phyloP scores from a whole-genome alignment of 35 echinoderm and acorn worm species.

The Diadema setosum region DNA sequence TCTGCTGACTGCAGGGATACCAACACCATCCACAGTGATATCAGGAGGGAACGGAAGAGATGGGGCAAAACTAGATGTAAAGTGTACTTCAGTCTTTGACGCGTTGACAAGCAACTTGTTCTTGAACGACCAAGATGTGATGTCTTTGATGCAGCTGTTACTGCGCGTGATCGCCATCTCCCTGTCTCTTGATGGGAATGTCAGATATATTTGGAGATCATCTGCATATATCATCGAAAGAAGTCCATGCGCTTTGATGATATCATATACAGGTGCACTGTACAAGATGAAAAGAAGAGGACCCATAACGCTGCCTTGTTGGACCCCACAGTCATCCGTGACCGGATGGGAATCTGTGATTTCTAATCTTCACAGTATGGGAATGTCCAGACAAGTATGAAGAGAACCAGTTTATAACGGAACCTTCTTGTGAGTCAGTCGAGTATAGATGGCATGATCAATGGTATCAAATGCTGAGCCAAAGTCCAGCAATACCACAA shows the following conservation, averaged over 20 bases:
- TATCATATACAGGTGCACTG: neutral
- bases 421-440: constrained; percentile 9
- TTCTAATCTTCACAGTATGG: neutral
- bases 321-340: neutral
- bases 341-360: neutral
- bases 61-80: neutral
- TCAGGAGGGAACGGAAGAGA: neutral
- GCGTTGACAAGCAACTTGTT: neutral
- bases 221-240: no score
- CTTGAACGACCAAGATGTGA: neutral
- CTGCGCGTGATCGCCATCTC: neutral
- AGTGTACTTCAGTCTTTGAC: neutral
- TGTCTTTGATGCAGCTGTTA: no score
- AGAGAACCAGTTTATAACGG: constrained; percentile 1
- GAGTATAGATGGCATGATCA: constrained; percentile 38
- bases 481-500: constrained; percentile 61
- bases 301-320: neutral
- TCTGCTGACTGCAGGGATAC: neutral
- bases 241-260: neutral
- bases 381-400: neutral
- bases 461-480: constrained; percentile 70
- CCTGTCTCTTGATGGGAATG: neutral
- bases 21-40: neutral
- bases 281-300: neutral
- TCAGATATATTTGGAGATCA: constrained; percentile 8